phyloP scores from a whole-genome alignment of 1,140 invertebrate genomes.

The Rhynchophorus ferrugineus region DNA sequence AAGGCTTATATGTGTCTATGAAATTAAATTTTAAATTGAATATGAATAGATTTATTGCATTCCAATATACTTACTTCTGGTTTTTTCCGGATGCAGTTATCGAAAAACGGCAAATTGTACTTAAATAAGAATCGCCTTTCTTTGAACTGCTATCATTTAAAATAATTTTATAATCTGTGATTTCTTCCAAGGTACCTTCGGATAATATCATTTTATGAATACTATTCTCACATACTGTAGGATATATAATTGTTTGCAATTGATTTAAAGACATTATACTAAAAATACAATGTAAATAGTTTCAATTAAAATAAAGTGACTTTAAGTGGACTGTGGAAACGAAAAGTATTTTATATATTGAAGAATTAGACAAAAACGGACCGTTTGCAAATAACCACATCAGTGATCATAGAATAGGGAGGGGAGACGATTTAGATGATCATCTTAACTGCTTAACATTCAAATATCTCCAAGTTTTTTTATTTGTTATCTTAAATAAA shows the following conservation, averaged over 20 bases:
- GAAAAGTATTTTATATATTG: no score
- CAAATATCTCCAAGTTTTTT: background rate
- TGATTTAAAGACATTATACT: constrained; percentile 9
- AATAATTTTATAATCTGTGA: constrained; percentile 42
- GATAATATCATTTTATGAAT: constrained; percentile 42
- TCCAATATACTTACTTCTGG: constrained; percentile 25
- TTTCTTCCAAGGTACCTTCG: constrained; percentile 36
- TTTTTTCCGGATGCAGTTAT: constrained; percentile 43
- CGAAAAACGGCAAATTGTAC: constrained; percentile 50
- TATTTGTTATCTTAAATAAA: background rate
- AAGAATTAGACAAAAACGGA: no score
- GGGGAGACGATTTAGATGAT: no score
- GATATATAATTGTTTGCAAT: constrained; percentile 16
- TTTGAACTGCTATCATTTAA: constrained; percentile 37
- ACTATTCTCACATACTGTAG: constrained; percentile 42
- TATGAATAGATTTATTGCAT: no score
- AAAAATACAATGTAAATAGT: no score
- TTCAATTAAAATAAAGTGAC: no score
- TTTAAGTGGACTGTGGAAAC: no score
- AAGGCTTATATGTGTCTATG: no score
- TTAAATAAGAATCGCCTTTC: constrained; percentile 58
- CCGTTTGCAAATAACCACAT: no score
- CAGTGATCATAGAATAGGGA: no score
- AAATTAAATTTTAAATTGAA: no score
- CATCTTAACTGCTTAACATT: no score